Conservation (phyloP, 1,140 invertebrate genomes). For the Panagrolaimus sp. region DNA sequence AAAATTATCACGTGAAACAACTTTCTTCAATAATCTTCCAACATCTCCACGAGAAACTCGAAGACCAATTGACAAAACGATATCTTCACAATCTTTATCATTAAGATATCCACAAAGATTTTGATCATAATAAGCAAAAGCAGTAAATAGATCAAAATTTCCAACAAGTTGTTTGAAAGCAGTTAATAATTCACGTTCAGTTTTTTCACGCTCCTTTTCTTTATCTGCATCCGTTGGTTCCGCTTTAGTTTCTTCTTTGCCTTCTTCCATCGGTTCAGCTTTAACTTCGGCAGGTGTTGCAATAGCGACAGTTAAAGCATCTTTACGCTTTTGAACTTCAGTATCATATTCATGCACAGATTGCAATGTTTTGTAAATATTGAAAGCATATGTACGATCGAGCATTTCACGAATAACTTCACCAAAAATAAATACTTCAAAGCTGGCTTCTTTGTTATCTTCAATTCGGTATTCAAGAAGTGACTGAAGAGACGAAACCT, state of each 20-base stretch:
- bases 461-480: conserved; percentile 82
- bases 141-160: background rate
- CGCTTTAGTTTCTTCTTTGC: background rate
- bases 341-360: conserved; percentile 33
- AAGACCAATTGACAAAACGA: conserved; percentile 78
- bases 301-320: conserved; percentile 28
- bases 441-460: conserved; percentile 72
- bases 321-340: conserved; percentile 35
- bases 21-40: conserved; percentile 72
- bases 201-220: conserved; percentile 53
- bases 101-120: conserved; percentile 69
- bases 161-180: conserved; percentile 11
- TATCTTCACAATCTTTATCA: conserved; percentile 84
- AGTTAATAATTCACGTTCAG: conserved; percentile 13
- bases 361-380: conserved; percentile 35
- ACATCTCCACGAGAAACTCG: conserved; percentile 60
- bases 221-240: background rate
- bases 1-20: conserved; percentile 69
- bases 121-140: background rate
- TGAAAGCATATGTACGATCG: conserved; percentile 36
- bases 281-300: background rate
- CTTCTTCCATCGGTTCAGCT: conserved; percentile 27
- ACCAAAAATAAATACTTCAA: conserved; percentile 45
- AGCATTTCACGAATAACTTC: conserved; percentile 41
- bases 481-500: conserved; percentile 76